Base-by-base conservation (phyloP, 2,113 vertebrate genomes). In the Trochalopteron elliotii region DNA sequence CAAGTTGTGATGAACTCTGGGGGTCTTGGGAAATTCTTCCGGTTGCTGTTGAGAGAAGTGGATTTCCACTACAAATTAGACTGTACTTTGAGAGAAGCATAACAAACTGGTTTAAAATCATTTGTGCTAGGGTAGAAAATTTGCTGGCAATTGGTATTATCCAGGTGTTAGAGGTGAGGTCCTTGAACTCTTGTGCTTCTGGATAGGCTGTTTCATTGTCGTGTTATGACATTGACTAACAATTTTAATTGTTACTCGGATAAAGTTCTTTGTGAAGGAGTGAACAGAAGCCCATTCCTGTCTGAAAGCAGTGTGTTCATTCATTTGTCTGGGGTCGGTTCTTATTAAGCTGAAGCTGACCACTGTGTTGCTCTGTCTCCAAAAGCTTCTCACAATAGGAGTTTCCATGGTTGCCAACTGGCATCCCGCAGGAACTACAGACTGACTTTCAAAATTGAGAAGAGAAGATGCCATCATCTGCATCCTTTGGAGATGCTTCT, bases 171-270 rank as follows among this genome's bases (percentile, higher is more conserved):
- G 50, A 74, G 42, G 30, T 42, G 37, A 79, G 59, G 39, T 90
- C 42, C 68, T 87, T 93, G 78, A 96, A 82, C 67, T 63, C 15
- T 39, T 69, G 27, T 74, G 70, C 25, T 74, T 87, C 55, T 83
- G 59, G 18, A 27, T 49, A 45, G 50, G 33, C 67, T 74, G 39
- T 69, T 91, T 92, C n/a, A 65, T 74, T 95, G 63, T 90, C n/a
- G 8, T 6, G 4, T 65, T 90, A 55, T 67, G 90, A 90, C 87
- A 87, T 6, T 88, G 78, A 90, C 85, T 86, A 94, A 90, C 59
- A 93, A 33, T 86, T 96, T 90, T 70, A 74, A 74, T 96, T 96
- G 91, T 95, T 88, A 74, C n/a, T 91, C 11, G n/a, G 35, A 88
- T 79, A 60, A 75, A 84, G 39, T n/a, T 45, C 49, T 77, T 55